These are phyloP conservation scores for Sphaerodactylus townsendi DNA, from an alignment of 2,113 vertebrate species.

Conservation along the genomic window DNA sequence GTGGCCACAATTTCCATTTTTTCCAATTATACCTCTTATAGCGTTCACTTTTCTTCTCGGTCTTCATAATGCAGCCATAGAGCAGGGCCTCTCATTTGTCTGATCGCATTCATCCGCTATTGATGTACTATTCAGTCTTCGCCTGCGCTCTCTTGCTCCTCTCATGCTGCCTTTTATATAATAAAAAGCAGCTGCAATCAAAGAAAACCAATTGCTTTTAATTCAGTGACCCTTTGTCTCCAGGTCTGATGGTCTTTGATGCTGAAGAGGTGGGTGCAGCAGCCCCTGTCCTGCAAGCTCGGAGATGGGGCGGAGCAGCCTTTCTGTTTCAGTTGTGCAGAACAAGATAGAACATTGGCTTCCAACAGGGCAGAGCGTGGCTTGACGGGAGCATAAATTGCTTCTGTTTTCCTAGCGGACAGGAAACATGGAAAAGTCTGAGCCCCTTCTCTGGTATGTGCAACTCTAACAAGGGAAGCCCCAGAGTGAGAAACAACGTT, in stretches of 20 bases:
- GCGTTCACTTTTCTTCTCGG: neutral
- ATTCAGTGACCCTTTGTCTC: neutral
- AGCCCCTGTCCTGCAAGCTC: neutral
- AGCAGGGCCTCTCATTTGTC: neutral
- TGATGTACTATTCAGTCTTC: neutral
- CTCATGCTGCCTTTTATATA: neutral
- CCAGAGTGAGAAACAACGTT: neutral
- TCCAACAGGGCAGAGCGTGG: neutral
- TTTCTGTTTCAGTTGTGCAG: neutral
- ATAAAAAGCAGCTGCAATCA: neutral
- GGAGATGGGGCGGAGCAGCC: neutral
- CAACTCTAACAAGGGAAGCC: neutral
- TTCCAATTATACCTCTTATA: neutral
- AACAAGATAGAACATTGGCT: neutral
- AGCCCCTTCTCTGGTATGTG: too few relatives aligned
- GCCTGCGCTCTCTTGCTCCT: neutral
- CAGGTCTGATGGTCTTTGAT: too few relatives aligned
- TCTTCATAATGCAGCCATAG: neutral
- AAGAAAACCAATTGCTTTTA: neutral
- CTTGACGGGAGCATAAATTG: neutral
- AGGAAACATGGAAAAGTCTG: too few relatives aligned
- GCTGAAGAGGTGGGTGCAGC: neutral
- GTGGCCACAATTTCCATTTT: neutral
- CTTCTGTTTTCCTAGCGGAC: neutral
- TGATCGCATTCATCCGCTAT: too few relatives aligned